Percentiles rank a stretch among this genome's conserved stretches.
phyloP scores from a whole-genome alignment of 2,113 vertebrate genomes.

The Micronycteris hirsuta region DNA sequence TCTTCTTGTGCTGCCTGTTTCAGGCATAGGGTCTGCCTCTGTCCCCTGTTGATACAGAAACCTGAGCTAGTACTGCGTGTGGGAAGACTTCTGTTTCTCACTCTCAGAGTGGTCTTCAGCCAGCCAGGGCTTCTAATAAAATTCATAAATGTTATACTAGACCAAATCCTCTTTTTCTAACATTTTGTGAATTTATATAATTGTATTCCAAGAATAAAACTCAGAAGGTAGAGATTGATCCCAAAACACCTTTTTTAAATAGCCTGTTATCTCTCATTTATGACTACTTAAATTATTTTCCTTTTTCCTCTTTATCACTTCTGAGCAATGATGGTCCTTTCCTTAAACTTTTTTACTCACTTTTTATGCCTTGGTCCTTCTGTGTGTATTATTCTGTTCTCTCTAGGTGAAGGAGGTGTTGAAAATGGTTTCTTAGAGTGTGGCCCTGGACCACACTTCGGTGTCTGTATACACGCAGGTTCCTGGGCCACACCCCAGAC shows the following conservation, averaged over 20 bases:
- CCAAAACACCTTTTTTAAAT: neutral
- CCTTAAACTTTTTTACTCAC: neutral
- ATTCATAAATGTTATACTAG: neutral
- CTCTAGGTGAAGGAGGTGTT: neutral
- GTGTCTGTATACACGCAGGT: neutral
- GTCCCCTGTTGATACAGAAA: neutral
- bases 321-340: neutral
- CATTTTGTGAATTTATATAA: neutral
- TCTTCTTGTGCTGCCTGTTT: neutral
- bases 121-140: neutral
- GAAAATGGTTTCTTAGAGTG: neutral
- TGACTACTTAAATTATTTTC: conserved; percentile 26
- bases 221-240: neutral
- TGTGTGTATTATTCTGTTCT: neutral
- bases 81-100: neutral
- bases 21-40: neutral
- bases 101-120: neutral
- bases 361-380: neutral
- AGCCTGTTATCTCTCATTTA: neutral
- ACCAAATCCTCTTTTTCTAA: neutral
- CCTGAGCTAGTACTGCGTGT: neutral
- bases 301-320: neutral
- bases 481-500: neutral
- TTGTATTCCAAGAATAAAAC: conserved; percentile 29
- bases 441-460: neutral